These are phyloP conservation scores for Melipona quadrifasciata DNA, from an alignment of 1,140 invertebrate species.

Conservation along the genomic window DNA sequence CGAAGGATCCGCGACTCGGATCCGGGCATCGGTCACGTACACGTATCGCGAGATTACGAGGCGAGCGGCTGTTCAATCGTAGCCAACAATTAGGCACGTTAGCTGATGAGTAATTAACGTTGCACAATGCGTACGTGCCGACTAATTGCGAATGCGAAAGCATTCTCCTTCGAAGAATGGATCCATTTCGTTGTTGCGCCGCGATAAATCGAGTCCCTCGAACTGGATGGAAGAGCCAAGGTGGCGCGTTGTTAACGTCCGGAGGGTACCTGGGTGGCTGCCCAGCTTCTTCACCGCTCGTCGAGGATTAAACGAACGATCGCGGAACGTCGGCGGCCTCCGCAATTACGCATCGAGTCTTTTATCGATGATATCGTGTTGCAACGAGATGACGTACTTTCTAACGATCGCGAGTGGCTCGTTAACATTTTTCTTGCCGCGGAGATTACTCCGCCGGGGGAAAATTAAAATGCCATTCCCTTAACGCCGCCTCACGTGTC, in stretches of 20 bases:
- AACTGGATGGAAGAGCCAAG: background rate
- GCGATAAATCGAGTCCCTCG: conserved; percentile 34
- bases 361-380: conserved; percentile 29
- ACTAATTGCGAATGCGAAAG: conserved; percentile 61
- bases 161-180: conserved; percentile 49
- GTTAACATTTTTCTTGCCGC: background rate
- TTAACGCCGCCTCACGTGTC: background rate
- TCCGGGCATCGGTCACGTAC: background rate
- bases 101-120: conserved; percentile 68
- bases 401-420: conserved; percentile 30
- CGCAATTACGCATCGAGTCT: conserved; percentile 20
- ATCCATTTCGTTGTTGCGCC: conserved; percentile 28
- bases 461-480: background rate
- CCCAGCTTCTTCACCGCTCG: background rate
- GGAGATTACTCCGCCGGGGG: background rate
- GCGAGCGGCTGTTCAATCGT: conserved; percentile 22
- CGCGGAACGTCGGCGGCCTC: background rate
- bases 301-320: background rate
- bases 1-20: too few species aligned
- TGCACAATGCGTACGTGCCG: conserved; percentile 61
- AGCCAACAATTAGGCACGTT: conserved; percentile 64
- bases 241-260: too few species aligned
- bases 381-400: conserved; percentile 46
- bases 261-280: background rate
- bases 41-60: conserved; percentile 11